Conservation (phyloP, 2,888 invertebrate genomes). For the Bombylius discolor region DNA sequence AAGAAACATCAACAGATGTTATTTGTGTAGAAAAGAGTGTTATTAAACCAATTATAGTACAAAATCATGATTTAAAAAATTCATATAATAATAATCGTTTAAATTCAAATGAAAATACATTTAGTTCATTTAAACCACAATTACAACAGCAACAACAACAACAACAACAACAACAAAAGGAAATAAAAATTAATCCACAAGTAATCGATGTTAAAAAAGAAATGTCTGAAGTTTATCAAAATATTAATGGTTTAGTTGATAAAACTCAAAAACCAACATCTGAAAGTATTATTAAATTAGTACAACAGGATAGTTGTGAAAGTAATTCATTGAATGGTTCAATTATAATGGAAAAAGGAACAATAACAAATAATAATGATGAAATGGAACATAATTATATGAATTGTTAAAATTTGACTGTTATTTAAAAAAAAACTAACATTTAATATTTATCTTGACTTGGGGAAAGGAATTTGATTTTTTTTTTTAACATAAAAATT, state of each 20-base stretch:
- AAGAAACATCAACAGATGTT: constrained; percentile 24
- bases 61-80: constrained; percentile 27
- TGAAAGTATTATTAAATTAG: not conserved
- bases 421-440: too few species aligned
- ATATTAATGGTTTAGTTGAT: constrained; percentile 1
- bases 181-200: not conserved
- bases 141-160: not conserved
- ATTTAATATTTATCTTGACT: too few species aligned
- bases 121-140: constrained; percentile 2
- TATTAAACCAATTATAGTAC: constrained; percentile 32
- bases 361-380: not conserved
- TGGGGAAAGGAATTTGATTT: too few species aligned
- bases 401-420: not conserved
- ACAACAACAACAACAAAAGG: not conserved
- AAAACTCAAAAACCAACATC: not conserved
- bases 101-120: not conserved
- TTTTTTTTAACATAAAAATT: too few species aligned
- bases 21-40: constrained; percentile 21
- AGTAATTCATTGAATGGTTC: not conserved
- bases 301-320: not conserved
- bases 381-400: constrained; percentile 1
- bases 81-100: not conserved
- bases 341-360: not conserved
- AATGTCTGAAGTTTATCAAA: constrained; percentile 7
- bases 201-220: constrained; percentile 6